Evolutionary conservation across 2,797 vertebrate species (phyloP).

Genomic region (Serranus cabrilla): DNA sequence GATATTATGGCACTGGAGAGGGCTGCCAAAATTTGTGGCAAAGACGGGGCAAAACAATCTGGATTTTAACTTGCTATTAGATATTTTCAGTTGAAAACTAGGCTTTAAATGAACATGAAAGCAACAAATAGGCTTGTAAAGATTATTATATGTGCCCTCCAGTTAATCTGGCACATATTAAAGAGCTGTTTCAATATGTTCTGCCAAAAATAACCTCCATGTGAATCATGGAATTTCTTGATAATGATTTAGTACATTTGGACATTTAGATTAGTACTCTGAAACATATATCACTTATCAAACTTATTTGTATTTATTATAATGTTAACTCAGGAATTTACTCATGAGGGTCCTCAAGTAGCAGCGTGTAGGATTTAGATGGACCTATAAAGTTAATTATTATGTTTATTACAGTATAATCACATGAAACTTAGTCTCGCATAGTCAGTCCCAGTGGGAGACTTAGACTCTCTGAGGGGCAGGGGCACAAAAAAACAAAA

Average conservation of each 20-base stretch:
- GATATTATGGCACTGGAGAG: slow-evolving; percentile 52
- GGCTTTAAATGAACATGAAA: slow-evolving; percentile 70
- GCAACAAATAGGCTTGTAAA: slow-evolving; percentile 66
- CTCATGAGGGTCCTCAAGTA: too few relatives aligned
- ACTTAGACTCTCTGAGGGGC: too few relatives aligned
- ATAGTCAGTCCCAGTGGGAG: too few relatives aligned
- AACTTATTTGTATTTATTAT: slow-evolving; percentile 14
- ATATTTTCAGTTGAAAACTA: slow-evolving; percentile 60
- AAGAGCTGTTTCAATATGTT: slow-evolving; percentile 32
- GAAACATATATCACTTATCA: background rate
- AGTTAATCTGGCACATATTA: slow-evolving; percentile 57
- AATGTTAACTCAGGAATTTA: background rate
- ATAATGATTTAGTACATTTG: slow-evolving; percentile 32
- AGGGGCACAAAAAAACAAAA: too few relatives aligned
- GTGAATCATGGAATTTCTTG: slow-evolving; percentile 43
- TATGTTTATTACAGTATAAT: too few relatives aligned
- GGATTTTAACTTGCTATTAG: slow-evolving; percentile 63
- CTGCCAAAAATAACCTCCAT: slow-evolving; percentile 47
- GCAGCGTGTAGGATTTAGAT: too few relatives aligned
- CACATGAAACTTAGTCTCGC: too few relatives aligned
- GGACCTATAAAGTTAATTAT: too few relatives aligned
- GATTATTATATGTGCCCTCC: slow-evolving; percentile 58
- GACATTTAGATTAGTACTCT: background rate
- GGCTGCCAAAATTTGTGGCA: slow-evolving; percentile 55
- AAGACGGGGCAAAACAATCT: slow-evolving; percentile 58